Conservation (phyloP, 2,888 invertebrate genomes). For the Lasioglossum oenotherae region DNA sequence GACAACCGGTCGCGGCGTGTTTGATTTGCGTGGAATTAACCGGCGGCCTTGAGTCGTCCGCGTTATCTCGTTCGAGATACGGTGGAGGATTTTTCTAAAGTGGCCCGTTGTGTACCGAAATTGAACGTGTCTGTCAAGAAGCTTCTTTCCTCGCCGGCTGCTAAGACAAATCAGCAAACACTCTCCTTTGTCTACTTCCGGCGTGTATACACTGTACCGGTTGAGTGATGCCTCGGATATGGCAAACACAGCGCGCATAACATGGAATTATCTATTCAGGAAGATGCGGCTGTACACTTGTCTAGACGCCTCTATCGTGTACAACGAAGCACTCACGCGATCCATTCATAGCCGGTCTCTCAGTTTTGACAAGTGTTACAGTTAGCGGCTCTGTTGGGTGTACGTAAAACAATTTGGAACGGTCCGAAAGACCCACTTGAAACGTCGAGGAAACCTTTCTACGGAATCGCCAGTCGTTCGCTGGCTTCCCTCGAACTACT, state of each 20-base stretch:
- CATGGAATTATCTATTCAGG: slow-evolving; percentile 38
- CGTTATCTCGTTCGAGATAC: background rate
- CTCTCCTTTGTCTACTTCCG: slow-evolving; percentile 32
- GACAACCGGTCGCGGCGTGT: background rate
- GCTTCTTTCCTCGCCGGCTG: background rate
- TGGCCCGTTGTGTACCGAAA: background rate
- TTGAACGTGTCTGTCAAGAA: slow-evolving; percentile 19
- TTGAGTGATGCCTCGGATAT: slow-evolving; percentile 10
- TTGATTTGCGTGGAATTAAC: background rate
- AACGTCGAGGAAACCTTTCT: background rate
- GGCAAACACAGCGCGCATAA: slow-evolving; percentile 5
- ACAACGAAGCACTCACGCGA: slow-evolving; percentile 27
- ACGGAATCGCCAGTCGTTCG: background rate
- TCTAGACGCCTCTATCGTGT: background rate
- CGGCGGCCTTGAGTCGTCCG: background rate
- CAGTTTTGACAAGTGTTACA: slow-evolving; percentile 59
- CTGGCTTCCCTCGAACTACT: background rate
- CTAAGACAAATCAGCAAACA: slow-evolving; percentile 27
- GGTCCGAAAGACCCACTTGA: background rate
- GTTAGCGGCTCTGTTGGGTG: slow-evolving; percentile 22
- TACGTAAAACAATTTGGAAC: slow-evolving; percentile 13
- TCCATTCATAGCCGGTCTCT: slow-evolving; percentile 50
- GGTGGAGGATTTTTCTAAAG: background rate
- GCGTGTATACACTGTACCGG: slow-evolving; percentile 2
- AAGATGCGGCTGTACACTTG: slow-evolving; percentile 18